A percentile compares a stretch with the other conserved stretches of the same genome.
Conservation (phyloP, 2,797 vertebrate species). For the Lemur catta region DNA sequence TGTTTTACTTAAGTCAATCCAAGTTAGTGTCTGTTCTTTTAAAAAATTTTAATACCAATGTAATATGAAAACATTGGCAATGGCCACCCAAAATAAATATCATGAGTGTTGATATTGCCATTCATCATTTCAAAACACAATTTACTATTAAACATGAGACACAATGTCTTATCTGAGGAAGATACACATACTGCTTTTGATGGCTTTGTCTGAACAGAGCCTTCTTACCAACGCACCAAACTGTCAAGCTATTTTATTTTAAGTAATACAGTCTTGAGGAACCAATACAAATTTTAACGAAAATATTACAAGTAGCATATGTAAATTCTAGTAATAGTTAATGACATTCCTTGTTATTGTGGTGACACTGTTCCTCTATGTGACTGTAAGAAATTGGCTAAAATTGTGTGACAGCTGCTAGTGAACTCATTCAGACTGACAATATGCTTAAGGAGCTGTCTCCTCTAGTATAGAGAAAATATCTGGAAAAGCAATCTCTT, state of each 20-base stretch:
- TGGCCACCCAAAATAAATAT: neutral
- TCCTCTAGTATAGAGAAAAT: neutral
- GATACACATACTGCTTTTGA: neutral
- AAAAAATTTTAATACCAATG: neutral
- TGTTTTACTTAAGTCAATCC: neutral
- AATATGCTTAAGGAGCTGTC: conserved; percentile 18
- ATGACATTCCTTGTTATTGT: conserved; percentile 51
- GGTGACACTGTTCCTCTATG: conserved; percentile 40
- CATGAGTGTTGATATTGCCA: neutral
- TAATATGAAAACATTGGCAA: neutral
- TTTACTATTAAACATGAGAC: neutral
- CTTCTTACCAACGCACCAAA: neutral
- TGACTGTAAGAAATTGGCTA: conserved; percentile 57
- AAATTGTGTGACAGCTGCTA: conserved; percentile 69
- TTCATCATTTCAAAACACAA: neutral
- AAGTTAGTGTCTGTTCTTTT: neutral
- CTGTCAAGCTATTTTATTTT: conserved; percentile 7
- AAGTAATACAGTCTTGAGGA: neutral
- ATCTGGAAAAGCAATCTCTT: conserved; percentile 47
- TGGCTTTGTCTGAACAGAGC: neutral
- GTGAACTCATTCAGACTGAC: conserved; percentile 41
- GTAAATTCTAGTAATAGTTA: conserved; percentile 48
- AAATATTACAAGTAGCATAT: conserved; percentile 41
- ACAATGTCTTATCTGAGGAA: neutral
- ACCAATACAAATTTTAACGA: neutral